Percentiles rank a stretch among this genome's conserved stretches.
Conservation (phyloP, 2,113 vertebrate genomes). For the Anas platyrhynchos region DNA sequence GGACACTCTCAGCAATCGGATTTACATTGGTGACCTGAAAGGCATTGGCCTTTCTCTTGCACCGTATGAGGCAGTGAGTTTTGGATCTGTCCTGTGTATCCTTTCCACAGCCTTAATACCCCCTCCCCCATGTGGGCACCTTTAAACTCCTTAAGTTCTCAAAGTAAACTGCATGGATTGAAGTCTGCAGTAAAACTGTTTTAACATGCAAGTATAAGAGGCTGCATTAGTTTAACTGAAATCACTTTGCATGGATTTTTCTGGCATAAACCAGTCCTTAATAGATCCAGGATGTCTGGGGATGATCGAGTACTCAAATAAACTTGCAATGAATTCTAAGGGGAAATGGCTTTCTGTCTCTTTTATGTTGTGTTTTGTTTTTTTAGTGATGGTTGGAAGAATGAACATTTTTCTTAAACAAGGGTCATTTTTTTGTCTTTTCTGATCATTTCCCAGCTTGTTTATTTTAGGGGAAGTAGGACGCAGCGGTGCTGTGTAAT, state of each 20-base stretch:
- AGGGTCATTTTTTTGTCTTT: neutral
- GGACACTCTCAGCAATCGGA: neutral
- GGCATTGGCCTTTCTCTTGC: neutral
- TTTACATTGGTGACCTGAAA: neutral
- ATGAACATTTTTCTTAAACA: constrained; percentile 15
- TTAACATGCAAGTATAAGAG: neutral
- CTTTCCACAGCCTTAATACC: neutral
- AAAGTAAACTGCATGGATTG: neutral
- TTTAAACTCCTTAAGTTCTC: neutral
- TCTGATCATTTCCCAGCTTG: neutral
- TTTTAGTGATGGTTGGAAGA: neutral
- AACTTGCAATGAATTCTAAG: constrained; percentile 48
- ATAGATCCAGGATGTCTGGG: constrained; percentile 24
- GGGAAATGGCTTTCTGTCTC: constrained; percentile 8
- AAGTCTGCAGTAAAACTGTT: neutral
- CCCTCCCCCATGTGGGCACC: neutral
- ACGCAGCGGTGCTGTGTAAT: neutral
- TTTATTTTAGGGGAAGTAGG: neutral
- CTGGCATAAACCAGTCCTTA: constrained; percentile 30
- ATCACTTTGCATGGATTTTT: constrained; percentile 25
- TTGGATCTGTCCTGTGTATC: neutral
- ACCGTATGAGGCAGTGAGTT: neutral
- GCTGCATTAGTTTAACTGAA: constrained; percentile 18
- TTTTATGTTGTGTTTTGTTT: neutral
- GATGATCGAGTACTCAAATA: constrained; percentile 25